Conservation (phyloP, 2,888 invertebrate genomes). For the Drosophila tanythrix region DNA sequence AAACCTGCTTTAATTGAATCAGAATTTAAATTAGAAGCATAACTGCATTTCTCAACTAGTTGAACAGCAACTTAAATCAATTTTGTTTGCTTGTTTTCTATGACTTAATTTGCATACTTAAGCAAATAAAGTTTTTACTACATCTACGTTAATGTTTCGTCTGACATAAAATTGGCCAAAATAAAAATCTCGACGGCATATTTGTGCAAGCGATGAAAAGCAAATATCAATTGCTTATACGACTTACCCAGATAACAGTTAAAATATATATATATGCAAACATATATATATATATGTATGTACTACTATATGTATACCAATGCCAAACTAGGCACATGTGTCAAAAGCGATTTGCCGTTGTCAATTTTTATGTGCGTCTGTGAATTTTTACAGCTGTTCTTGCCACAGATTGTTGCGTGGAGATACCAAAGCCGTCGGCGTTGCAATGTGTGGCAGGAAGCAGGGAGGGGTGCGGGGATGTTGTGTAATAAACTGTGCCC, state of each 20-base stretch:
- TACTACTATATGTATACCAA: constrained; percentile 18
- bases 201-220: constrained; percentile 68
- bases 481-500: constrained; percentile 2
- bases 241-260: constrained; percentile 29
- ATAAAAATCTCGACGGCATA: constrained; percentile 37
- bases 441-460: background rate
- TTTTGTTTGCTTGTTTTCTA: background rate
- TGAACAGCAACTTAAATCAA: background rate
- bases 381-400: constrained; percentile 69
- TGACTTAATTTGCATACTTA: background rate
- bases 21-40: background rate
- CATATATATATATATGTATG: constrained; percentile 10
- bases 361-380: constrained; percentile 40
- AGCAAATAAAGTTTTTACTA: constrained; percentile 1
- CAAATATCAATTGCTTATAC: constrained; percentile 57
- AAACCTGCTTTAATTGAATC: background rate
- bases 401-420: constrained; percentile 16
- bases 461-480: fast-evolving
- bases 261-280: constrained; percentile 28
- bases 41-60: background rate
- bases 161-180: constrained; percentile 21
- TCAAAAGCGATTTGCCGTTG: constrained; percentile 43
- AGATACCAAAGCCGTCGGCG: constrained; percentile 1
- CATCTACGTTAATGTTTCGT: background rate
- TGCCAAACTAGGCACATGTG: constrained; percentile 37